Base-by-base conservation (phyloP, 2,888 invertebrate species). In the Tetheella fluctuosa region DNA sequence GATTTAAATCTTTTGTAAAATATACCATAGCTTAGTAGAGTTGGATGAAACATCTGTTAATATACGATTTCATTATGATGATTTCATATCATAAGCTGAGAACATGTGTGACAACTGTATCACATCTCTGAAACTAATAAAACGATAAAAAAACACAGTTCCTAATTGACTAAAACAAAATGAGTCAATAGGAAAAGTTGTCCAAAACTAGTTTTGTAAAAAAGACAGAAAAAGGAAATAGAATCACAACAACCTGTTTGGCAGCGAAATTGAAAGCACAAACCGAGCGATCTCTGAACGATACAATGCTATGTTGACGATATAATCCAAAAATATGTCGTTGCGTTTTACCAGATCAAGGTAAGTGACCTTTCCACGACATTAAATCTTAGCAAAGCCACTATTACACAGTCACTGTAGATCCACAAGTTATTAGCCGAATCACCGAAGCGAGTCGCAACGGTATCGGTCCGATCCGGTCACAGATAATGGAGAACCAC, bases 301-400 rank as follows among this genome's bases (percentile, higher is more conserved):
- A 60, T 2, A 54, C 13, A 63, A 55, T 54, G 34, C 55, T 55
- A 39, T 20, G 57, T 53, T 59, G 64, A 63, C 64, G 65, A 65
- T 59, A 62, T 60, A 65, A 64, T 57, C 63, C 61, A 62, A 60
- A 64, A 62, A 53, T 64, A 61, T 39, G 48, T 17, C 58, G 65
- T 70, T 71, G 71, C 69, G 65, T 77, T 77, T 81, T 76, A 76
- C 78, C 81, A 85, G 80, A 84, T 81, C 84, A 90, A 90, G 91
- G 91, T 91, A 90, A 88, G 90, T 89, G 90, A 91, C 89, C 91
- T 90, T 89, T 89, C 78, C 86, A 83, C 83, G 76, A 84, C 81
- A 81, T 82, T 88, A 89, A 86, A 89, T 90, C 90, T 91, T 87
- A 83, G 88, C 84, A 83, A 81, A 86, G 81, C 83, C 85, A 88